Conservation (phyloP, 1,140 invertebrate species). For the Papilio machaon region DNA sequence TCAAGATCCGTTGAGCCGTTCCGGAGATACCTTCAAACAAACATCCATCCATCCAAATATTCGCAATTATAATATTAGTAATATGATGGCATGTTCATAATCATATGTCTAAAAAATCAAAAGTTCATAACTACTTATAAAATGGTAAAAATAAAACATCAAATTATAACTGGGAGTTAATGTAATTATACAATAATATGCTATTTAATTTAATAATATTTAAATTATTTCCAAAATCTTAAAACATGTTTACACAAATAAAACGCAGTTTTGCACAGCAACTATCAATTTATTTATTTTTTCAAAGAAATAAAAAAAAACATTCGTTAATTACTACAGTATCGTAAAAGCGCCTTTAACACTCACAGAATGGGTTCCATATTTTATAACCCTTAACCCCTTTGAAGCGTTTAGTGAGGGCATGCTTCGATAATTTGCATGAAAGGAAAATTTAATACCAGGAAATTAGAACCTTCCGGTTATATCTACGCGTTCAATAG, state of each 20-base stretch:
- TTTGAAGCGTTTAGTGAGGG: not conserved
- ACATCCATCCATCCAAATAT: too few relatives aligned
- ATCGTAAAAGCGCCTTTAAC: slow-evolving; percentile 21
- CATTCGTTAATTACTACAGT: slow-evolving; percentile 24
- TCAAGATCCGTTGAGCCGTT: too few relatives aligned
- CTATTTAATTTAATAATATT: not conserved
- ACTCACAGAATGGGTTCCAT: slow-evolving; percentile 20
- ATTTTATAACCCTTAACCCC: slow-evolving; percentile 22
- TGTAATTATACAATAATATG: not conserved
- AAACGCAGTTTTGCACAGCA: not conserved
- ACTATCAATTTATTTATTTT: not conserved
- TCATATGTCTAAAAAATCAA: too few relatives aligned
- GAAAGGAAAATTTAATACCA: slow-evolving; percentile 22
- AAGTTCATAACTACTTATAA: too few relatives aligned
- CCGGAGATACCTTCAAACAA: too few relatives aligned
- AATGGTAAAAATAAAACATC: too few relatives aligned
- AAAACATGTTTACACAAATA: not conserved
- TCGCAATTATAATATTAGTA: too few relatives aligned
- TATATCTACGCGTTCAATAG: slow-evolving; percentile 7
- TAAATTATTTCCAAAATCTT: not conserved
- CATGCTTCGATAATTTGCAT: slow-evolving; percentile 16
- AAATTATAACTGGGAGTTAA: not conserved
- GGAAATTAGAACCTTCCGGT: slow-evolving; percentile 27
- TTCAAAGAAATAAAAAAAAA: slow-evolving; percentile 13
- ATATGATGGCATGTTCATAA: too few relatives aligned